Conservation (phyloP, 1,140 invertebrate genomes). For the Cephus cinctus region DNA sequence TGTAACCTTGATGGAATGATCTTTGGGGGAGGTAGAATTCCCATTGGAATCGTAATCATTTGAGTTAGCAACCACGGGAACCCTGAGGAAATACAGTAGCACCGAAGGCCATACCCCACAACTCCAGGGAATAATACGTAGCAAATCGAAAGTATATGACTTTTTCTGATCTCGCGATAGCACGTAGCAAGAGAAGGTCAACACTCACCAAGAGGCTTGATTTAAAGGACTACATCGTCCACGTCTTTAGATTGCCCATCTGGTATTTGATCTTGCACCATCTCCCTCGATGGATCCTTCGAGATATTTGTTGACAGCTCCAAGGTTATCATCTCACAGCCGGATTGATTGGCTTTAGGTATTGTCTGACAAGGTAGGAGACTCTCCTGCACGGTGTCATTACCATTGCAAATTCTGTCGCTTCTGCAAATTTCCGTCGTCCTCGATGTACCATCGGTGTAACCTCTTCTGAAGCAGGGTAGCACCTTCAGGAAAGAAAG, state of each 20-base stretch:
- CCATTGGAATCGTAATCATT: too few relatives aligned
- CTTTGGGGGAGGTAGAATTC: too few relatives aligned
- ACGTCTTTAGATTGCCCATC: conserved; percentile 18
- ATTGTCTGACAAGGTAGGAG: conserved; percentile 53
- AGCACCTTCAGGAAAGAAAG: conserved; percentile 65
- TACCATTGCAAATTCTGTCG: conserved; percentile 73
- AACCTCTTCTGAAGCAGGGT: conserved; percentile 63
- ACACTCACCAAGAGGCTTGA: too few relatives aligned
- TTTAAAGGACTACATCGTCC: conserved; percentile 21
- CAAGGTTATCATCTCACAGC: conserved; percentile 41
- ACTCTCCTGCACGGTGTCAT: conserved; percentile 71
- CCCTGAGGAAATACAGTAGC: too few relatives aligned
- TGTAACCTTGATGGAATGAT: too few relatives aligned
- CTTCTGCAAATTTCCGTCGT: conserved; percentile 47
- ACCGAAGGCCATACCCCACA: too few relatives aligned
- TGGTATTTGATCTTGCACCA: conserved; percentile 12
- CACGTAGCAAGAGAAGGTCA: too few relatives aligned
- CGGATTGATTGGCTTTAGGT: conserved; percentile 26
- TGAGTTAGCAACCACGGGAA: too few relatives aligned
- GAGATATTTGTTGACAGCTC: conserved; percentile 31
- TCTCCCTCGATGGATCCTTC: too few relatives aligned
- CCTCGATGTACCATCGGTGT: conserved; percentile 12
- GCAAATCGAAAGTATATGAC: too few relatives aligned
- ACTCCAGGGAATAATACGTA: too few relatives aligned
- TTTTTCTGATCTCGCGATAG: too few relatives aligned